These are phyloP conservation scores for Nesidiocoris tenuis DNA, from an alignment of 2,888 invertebrate genomes.

Conservation along the genomic window DNA sequence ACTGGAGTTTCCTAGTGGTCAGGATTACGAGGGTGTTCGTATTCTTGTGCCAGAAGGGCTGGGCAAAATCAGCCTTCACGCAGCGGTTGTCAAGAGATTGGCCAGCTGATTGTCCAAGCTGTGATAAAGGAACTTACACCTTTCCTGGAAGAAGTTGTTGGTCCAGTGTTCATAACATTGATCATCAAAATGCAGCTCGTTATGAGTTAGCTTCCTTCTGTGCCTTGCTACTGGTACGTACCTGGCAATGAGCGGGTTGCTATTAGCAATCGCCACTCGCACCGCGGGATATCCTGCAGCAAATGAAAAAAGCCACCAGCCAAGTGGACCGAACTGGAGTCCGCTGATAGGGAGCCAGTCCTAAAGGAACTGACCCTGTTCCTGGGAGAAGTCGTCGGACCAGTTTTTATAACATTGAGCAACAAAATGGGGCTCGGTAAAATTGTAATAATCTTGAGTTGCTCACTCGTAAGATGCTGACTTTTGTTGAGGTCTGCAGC, in stretches of 20 bases:
- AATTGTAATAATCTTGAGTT: no score
- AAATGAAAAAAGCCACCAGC: no score
- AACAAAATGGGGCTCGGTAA: background rate
- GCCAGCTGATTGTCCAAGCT: background rate
- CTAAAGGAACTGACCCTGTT: background rate
- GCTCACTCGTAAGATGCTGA: no score
- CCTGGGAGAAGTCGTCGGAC: background rate
- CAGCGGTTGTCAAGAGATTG: background rate
- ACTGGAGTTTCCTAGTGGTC: background rate
- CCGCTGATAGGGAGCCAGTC: background rate
- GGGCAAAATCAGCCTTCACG: conserved; percentile 5
- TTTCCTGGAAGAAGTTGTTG: no score
- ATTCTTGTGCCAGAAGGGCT: conserved; percentile 1
- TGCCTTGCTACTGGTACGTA: no score
- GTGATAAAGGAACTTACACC: background rate
- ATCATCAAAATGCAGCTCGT: no score
- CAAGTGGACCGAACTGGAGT: background rate
- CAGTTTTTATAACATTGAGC: background rate
- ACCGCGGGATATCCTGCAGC: no score
- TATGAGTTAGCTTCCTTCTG: no score
- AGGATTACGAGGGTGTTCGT: conserved; percentile 3
- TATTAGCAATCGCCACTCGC: no score
- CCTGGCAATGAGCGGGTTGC: no score
- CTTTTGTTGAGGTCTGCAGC: no score
- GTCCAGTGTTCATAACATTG: no score